Conservation (phyloP, 2,113 vertebrate species). For the Actenoides lindsayi region DNA sequence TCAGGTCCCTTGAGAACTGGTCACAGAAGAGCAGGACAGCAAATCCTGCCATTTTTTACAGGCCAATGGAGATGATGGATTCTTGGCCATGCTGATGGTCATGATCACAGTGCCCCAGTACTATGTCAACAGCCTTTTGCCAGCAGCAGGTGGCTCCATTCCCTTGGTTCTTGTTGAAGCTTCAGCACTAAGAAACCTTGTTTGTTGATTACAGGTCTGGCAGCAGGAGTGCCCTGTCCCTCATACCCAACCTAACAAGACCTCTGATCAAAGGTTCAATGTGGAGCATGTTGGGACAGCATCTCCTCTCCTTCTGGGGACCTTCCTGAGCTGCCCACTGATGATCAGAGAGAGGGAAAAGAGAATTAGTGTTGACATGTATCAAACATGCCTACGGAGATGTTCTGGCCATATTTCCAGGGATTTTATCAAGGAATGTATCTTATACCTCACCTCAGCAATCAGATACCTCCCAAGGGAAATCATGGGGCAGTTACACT, state of each 20-base stretch:
- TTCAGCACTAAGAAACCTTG: background rate
- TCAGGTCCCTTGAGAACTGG: background rate
- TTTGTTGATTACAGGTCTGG: background rate
- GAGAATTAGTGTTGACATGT: background rate
- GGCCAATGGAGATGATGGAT: background rate
- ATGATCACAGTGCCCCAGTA: background rate
- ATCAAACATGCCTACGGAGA: background rate
- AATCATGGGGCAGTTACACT: background rate
- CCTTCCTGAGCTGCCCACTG: background rate
- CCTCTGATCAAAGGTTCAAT: rapidly evolving
- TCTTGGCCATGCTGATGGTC: background rate
- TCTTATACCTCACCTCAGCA: background rate
- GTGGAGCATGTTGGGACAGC: background rate
- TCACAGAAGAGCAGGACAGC: background rate
- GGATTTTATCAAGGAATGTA: background rate
- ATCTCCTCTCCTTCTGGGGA: background rate
- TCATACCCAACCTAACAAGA: background rate
- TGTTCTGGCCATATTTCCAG: background rate
- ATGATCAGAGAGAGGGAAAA: background rate
- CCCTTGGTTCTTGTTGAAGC: background rate
- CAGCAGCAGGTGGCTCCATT: background rate
- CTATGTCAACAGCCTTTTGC: background rate
- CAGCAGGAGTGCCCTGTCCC: background rate
- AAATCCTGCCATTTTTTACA: background rate
- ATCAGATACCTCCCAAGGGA: background rate